Base-by-base conservation (phyloP, 2,888 invertebrate genomes). In the Globia sparganii region DNA sequence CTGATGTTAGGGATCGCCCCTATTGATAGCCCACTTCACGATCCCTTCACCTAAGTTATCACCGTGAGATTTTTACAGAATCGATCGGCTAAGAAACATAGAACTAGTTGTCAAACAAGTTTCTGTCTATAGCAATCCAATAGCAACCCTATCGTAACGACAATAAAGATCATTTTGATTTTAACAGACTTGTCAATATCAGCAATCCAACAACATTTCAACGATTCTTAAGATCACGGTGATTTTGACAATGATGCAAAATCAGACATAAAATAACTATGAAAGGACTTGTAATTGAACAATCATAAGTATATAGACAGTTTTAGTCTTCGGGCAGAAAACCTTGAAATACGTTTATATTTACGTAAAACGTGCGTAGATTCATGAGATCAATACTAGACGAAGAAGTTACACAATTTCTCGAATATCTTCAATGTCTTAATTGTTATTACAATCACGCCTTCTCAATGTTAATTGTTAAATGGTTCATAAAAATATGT, bases 401-500 rank as follows among this genome's bases (percentile, higher is more conserved):
- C 3, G 18, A 21, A 59, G n/a, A 49, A 28, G 40, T 68, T 65
- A 58, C 58, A 62, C 61, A 70, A 66, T 53, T 37, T 43, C 13
- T 53, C 13, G 15, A 64, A 64, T 34, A 58, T 15, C n/a, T 53
- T 53, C 25, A 67, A 49, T 43, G 37, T 1, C 34, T 74, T n/a
- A n/a, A n/a, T n/a, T 31, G n/a, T 21, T 62, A 25, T 61, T 31
- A 40, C n/a, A n/a, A n/a, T n/a, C n/a, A n/a, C 34, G 28, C 53
- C 59, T 61, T 37, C 67, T 67, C 76, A 84, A 74, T 79, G 78
- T 76, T 79, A 65, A 78, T 80, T 76, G 82, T 69, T 76, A 56
- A 56, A 70, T 34, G 21, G 64, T 66, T 58, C 46, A 53, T 69
- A 72, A 46, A 70, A 49, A 59, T 43, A 64, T 75, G 83, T 61